phyloP scores from a whole-genome alignment of 1,140 invertebrate species.

The Leguminivora glycinivorella region DNA sequence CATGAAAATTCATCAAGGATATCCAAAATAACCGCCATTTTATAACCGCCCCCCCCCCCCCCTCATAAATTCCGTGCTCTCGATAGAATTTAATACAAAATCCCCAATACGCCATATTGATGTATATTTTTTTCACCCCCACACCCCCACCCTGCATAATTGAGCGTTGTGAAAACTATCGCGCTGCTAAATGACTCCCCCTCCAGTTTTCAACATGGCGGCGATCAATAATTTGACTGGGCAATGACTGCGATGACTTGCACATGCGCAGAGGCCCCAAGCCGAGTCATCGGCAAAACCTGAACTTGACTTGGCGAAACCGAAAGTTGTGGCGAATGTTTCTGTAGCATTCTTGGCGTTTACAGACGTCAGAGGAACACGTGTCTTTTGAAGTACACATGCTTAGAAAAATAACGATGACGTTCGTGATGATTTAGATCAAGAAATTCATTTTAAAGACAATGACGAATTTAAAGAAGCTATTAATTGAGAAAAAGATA shows the following conservation, averaged over 20 bases:
- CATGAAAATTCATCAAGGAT: conserved; percentile 51
- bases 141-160: conserved; percentile 65
- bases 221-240: conserved; percentile 78
- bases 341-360: conserved; percentile 75
- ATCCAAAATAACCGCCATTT: conserved; percentile 19
- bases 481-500: not conserved
- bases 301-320: conserved; percentile 79
- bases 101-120: conserved; percentile 71
- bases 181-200: conserved; percentile 72
- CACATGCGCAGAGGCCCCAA: conserved; percentile 61
- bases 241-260: conserved; percentile 78
- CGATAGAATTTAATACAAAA: conserved; percentile 76
- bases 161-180: conserved; percentile 78
- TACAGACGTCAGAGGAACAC: conserved; percentile 15
- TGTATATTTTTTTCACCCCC: conserved; percentile 70
- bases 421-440: not conserved
- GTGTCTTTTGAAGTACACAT: not conserved
- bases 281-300: conserved; percentile 73
- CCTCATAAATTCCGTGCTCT: conserved; percentile 60
- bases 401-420: not conserved
- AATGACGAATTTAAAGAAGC: not conserved
- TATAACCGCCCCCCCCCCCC: conserved; percentile 43
- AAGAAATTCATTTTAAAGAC: not conserved
- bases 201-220: conserved; percentile 68
- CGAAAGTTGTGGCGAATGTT: conserved; percentile 76